A percentile compares a stretch with the other conserved stretches of the same genome.
These are phyloP conservation scores for Eremobia ochroleuca DNA, from an alignment of 2,888 invertebrate genomes.

Conservation along the genomic window DNA sequence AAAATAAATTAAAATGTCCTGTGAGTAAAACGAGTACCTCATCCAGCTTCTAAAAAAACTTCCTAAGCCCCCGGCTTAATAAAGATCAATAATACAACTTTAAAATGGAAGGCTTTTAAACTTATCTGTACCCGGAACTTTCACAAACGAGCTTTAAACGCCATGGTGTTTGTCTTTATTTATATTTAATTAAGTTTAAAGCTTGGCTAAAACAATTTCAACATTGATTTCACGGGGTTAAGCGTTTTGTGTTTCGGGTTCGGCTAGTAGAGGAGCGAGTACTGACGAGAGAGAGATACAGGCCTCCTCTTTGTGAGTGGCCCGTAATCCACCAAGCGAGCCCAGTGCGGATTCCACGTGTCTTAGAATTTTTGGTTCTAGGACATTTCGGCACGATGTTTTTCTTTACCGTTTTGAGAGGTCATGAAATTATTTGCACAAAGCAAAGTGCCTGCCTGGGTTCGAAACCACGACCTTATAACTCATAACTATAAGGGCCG, in stretches of 20 bases:
- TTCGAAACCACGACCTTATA: too few species aligned
- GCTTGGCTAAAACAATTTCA: conserved; percentile 62
- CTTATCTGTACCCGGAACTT: conserved; percentile 42
- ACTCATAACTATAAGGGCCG: too few species aligned
- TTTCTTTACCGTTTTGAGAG: too few species aligned
- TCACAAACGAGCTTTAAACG: conserved; percentile 42
- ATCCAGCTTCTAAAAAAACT: not conserved
- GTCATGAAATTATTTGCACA: too few species aligned
- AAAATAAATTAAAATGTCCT: not conserved
- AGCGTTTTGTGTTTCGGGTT: conserved; percentile 58
- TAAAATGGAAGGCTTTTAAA: conserved; percentile 29
- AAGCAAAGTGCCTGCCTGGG: too few species aligned
- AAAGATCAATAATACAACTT: conserved; percentile 23
- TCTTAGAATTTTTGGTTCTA: too few species aligned
- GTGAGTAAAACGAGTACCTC: not conserved
- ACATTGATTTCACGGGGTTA: conserved; percentile 68
- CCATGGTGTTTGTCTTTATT: conserved; percentile 64
- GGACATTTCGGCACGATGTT: too few species aligned
- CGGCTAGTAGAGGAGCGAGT: conserved; percentile 35
- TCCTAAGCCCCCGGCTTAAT: not conserved
- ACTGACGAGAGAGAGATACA: not conserved
- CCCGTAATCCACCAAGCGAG: too few species aligned
- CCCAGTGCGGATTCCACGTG: too few species aligned
- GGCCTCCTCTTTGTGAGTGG: too few species aligned
- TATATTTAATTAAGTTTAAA: conserved; percentile 68